Base-by-base conservation (phyloP, 1,140 invertebrate species). In the Adoxophyes honmai region DNA sequence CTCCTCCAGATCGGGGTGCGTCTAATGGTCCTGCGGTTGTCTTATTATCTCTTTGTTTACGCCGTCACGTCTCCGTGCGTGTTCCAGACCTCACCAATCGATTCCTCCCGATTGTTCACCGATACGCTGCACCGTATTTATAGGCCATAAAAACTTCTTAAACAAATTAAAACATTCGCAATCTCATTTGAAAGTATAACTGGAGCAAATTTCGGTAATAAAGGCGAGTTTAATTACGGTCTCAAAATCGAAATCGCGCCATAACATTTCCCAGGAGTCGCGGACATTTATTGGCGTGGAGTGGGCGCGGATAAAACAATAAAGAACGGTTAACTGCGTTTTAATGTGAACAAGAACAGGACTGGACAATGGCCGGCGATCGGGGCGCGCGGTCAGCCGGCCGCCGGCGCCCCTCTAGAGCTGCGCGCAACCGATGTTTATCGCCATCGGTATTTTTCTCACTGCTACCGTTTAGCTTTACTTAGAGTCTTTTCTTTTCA, bases 271-370 rank as follows among this genome's bases (percentile, higher is more conserved):
- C 78, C 85, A 81, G 75, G 74, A 78, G 75, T 69, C 71, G 73
- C 67, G 75, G 73, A 77, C 79, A 80, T 81, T 82, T 84, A 82
- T 86, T 79, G 76, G 77, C 60, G 60, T 54, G 68, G 67, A 67
- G 55, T 62, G 66, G 69, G 64, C 72, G 70, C 70, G 72, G 72
- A 86, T 88, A 78, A 86, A 86, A 88, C 85, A 86, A 88, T 88
- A 86, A 88, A 88, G 83, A 83, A 86, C 76, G 80, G 73, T 85
- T 85, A 85, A 88, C 75, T 74, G 83, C 78, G 73, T 82, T 86
- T 85, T 86, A 85, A 88, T 88, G 80, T 77, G 80, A 81, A 83
- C 81, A 82, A 85, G 81, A 77, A 79, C 81, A 81, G 62, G 57
- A 68, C 44, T 73, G 75, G 75, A 82, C 78, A 85, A 85, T 84